These are phyloP conservation scores for Phrynosoma platyrhinos DNA, from an alignment of 2,113 vertebrate genomes.

Conservation along the genomic window DNA sequence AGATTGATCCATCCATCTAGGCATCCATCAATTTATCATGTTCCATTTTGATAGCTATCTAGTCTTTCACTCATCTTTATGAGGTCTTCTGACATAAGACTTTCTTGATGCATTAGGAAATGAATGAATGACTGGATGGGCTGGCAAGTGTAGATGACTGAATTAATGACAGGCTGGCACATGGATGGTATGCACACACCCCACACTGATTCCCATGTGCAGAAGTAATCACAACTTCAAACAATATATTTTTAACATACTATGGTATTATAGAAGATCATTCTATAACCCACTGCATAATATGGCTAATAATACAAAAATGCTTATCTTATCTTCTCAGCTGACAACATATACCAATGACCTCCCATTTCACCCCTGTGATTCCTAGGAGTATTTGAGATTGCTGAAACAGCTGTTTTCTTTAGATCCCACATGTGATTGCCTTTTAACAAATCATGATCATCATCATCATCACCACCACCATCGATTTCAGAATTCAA, in stretches of 20 bases:
- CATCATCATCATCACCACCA: slow-evolving; percentile 58
- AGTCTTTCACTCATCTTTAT: slow-evolving; percentile 49
- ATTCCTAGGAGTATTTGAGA: not conserved
- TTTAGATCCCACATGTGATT: slow-evolving; percentile 45
- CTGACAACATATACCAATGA: not conserved
- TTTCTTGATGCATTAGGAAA: slow-evolving; percentile 50
- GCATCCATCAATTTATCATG: slow-evolving; percentile 39
- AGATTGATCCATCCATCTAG: slow-evolving; percentile 41
- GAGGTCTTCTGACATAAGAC: slow-evolving; percentile 44
- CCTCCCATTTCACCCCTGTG: slow-evolving; percentile 3
- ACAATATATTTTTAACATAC: not conserved
- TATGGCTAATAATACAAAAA: not conserved
- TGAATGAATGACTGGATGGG: slow-evolving; percentile 61
- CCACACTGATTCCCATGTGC: slow-evolving; percentile 4
- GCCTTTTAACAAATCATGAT: slow-evolving; percentile 65
- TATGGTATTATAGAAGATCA: slow-evolving; percentile 23
- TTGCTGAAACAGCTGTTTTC: not conserved
- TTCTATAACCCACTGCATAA: slow-evolving; percentile 6
- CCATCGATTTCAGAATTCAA: slow-evolving; percentile 68
- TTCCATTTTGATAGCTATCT: slow-evolving; percentile 53
- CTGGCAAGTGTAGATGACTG: slow-evolving; percentile 46
- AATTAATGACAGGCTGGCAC: slow-evolving; percentile 30
- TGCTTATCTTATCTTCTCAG: slow-evolving; percentile 34
- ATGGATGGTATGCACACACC: not conserved
- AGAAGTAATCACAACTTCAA: slow-evolving; percentile 31